Evolutionary conservation across 2,113 vertebrate genomes (phyloP), one percentile per base, ranked within the genome.

Genomic region (Elgaria multicarinata): DNA sequence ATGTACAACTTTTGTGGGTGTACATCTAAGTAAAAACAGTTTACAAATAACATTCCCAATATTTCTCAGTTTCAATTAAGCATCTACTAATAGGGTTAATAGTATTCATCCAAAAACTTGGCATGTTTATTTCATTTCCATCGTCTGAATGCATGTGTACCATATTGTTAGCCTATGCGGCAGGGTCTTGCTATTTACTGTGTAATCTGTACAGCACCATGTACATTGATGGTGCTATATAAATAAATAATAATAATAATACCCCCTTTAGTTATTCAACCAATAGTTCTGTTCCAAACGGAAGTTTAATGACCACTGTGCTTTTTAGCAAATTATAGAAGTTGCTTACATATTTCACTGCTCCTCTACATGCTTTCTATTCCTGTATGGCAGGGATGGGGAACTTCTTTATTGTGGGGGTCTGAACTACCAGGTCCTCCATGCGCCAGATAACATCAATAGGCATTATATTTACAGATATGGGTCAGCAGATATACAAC

Each of bases 1-100:
- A 83, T 98, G 98, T 9, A 97, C 92, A 55, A 95, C 89, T 77
- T 98, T 97, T 3, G 98, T 97, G 39, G 98, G 98, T 26, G 98
- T 99, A 0, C 97, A 97, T 94, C 98, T 99, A 90, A 8, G n/a
- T n/a, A 81, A 88, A 92, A 92, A 81, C 53, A 67, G 20, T 42
- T 50, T 64, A 10, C 0, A 66, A 44, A 14, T 67, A 84, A 53
- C 14, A 69, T 81, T 85, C 62, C 31, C 33, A 81, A 7, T 82
- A 88, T 3, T 71, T 69, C 26, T 84, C 33, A 20, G 6, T 58
- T 80, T 80, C 78, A 80, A 36, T 28, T 76, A 71, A 71, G 28
- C 10, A 71, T 31, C n/a, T 42, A 64, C 55, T 44, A 67, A 50
- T 69, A 24, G n/a, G 14, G 72, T 81, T 24, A 88, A 42, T 36